Evolutionary conservation across 2,888 invertebrate species (phyloP).

Genomic region (Cataglyphis livida): DNA sequence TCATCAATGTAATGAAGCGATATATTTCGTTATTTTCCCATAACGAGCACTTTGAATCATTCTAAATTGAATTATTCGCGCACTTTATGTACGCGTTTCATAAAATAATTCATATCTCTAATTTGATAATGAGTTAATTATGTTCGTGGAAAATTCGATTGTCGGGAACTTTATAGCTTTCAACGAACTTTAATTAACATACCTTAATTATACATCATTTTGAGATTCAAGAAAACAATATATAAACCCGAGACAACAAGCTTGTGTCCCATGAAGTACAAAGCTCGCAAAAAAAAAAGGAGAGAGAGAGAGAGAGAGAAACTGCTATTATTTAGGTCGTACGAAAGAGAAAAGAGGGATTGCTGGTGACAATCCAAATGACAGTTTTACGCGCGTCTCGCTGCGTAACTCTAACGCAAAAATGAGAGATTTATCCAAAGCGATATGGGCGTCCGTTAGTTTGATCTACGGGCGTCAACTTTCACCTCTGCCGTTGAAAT

Average conservation of each 20-base stretch:
- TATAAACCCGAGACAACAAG: constrained; percentile 1
- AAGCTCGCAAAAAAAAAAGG: background rate
- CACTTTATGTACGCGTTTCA: background rate
- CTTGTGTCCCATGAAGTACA: background rate
- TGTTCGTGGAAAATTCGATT: background rate
- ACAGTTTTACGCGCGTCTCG: constrained; percentile 23
- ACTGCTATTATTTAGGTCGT: background rate
- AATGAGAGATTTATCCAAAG: constrained; percentile 31
- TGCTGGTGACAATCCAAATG: background rate
- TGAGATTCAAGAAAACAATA: background rate
- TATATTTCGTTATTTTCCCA: background rate
- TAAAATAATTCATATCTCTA: constrained; percentile 21
- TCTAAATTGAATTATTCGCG: background rate
- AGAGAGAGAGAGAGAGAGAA: background rate
- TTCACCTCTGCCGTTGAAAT: constrained; percentile 17
- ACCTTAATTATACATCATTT: background rate
- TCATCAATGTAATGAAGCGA: constrained; percentile 6
- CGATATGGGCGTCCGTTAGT: constrained; percentile 1
- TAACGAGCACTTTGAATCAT: constrained; percentile 11
- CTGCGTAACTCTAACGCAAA: background rate
- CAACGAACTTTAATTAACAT: constrained; percentile 19
- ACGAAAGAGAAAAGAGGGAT: background rate
- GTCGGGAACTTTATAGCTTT: constrained; percentile 3
- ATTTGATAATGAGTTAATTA: constrained; percentile 34
- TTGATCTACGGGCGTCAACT: constrained; percentile 7